These are phyloP conservation scores for Rhinella marina DNA, from an alignment of 2,797 vertebrate species.

Conservation along the genomic window DNA sequence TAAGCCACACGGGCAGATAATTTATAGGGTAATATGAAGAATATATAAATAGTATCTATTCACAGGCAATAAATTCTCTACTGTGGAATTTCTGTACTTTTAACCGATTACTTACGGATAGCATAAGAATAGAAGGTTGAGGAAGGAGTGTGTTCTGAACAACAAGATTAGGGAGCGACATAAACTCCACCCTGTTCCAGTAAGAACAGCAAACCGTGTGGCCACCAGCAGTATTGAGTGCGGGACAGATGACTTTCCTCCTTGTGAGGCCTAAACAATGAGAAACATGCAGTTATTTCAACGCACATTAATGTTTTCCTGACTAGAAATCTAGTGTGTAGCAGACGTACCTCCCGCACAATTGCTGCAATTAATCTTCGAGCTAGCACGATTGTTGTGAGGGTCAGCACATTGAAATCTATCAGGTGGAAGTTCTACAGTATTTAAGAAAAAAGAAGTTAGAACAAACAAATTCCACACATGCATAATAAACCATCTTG, in stretches of 20 bases:
- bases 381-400: slow-evolving; percentile 92
- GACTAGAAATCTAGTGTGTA: slow-evolving; percentile 4
- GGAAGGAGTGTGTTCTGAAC: slow-evolving; percentile 93
- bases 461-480: neutral
- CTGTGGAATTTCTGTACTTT: neutral
- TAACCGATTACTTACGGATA: slow-evolving; percentile 88
- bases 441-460: neutral
- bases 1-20: neutral
- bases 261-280: slow-evolving; percentile 87
- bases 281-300: slow-evolving; percentile 25
- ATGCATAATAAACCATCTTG: neutral
- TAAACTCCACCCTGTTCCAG: slow-evolving; percentile 93
- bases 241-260: slow-evolving; percentile 91
- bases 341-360: slow-evolving; percentile 90
- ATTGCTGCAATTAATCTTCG: slow-evolving; percentile 92
- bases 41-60: neutral
- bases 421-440: slow-evolving; percentile 97
- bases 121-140: slow-evolving; percentile 96
- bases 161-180: slow-evolving; percentile 95
- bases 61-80: neutral
- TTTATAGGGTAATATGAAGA: neutral
- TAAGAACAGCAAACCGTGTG: slow-evolving; percentile 93
- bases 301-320: neutral
- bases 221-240: slow-evolving; percentile 91
- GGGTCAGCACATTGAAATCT: slow-evolving; percentile 97